Conservation (phyloP, 1,140 invertebrate species). For the Drosophila oshimai region DNA sequence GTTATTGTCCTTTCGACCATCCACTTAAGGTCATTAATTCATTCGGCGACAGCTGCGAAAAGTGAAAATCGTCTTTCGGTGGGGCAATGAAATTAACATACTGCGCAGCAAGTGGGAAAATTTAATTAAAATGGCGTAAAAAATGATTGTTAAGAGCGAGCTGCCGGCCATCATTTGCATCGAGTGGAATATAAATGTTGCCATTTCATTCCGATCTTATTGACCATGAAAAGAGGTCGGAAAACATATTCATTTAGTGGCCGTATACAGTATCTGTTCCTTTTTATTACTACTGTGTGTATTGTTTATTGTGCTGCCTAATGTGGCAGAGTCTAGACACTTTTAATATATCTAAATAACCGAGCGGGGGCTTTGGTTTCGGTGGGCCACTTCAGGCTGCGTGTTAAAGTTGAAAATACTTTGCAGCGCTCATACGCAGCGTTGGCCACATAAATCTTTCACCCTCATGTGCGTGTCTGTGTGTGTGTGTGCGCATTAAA, state of each 20-base stretch:
- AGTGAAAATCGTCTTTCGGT: slow-evolving; percentile 26
- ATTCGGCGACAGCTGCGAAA: slow-evolving; percentile 26
- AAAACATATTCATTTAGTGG: slow-evolving; percentile 21
- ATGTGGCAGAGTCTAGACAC: slow-evolving; percentile 65
- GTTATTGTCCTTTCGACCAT: slow-evolving; percentile 39
- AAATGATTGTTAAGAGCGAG: slow-evolving; percentile 20
- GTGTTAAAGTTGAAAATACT: slow-evolving; percentile 64
- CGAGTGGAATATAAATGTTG: slow-evolving; percentile 19
- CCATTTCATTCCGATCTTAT: slow-evolving; percentile 25
- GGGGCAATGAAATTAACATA: slow-evolving; percentile 44
- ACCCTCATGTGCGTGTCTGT: slow-evolving; percentile 10
- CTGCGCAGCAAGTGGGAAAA: slow-evolving; percentile 27
- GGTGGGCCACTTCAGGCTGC: slow-evolving; percentile 24
- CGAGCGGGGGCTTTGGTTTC: neutral
- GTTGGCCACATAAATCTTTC: slow-evolving; percentile 68
- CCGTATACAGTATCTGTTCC: neutral
- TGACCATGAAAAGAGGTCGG: slow-evolving; percentile 17
- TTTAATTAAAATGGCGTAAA: slow-evolving; percentile 46
- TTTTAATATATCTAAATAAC: slow-evolving; percentile 70
- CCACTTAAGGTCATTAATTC: slow-evolving; percentile 52
- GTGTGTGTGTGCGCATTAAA: slow-evolving; percentile 63
- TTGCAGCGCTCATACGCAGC: slow-evolving; percentile 56
- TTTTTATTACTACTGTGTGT: slow-evolving; percentile 44
- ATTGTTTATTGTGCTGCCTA: slow-evolving; percentile 44
- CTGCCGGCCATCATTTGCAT: slow-evolving; percentile 18